Base-by-base conservation (phyloP, 1,140 invertebrate genomes). In the Pararge aegeria region DNA sequence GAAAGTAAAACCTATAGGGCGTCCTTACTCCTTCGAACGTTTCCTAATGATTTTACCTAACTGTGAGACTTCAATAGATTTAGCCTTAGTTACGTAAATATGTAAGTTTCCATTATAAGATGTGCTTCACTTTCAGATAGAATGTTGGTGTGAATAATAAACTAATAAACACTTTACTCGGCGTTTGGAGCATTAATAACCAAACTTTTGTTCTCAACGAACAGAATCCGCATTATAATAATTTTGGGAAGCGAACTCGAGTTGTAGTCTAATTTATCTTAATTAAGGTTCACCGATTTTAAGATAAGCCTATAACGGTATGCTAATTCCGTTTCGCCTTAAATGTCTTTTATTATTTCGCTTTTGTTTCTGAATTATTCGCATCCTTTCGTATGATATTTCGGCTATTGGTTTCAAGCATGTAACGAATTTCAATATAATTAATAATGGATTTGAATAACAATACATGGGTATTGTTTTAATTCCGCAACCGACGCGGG, bases 231-330 rank as follows among this genome's bases (percentile, higher is more conserved):
- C 3, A n/a, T 34, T 34, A 34, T 20, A 46, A 21, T 46, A 46
- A 12, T 46, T 20, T 20, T 12, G 42, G 42, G 42, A 9, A 1
- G 19, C 42, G 42, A 46, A 46, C 42, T 46, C 42, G 42, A 46
- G 20, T 21, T 46, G 10, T 46, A 46, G 3, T 20, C 18, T 46
- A 46, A 46, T 46, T 46, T 46, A 46, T 46, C 42, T 46, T n/a
- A 46, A 46, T 46, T 46, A 46, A 21, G 42, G 18, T n/a, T 24
- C 18, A 46, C 42, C 42, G 20, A 46, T 21, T 46, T n/a, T n/a
- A 15, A 21, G 42, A 46, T 46, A 24, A 21, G 42, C 19, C 10
- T 46, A 21, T 21, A 46, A 20, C 6, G 20, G 16, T 46, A 46
- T 46, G 42, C 42, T 46, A 46, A 46, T 46, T 46, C 20, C 3